These are phyloP conservation scores for Ariopsis seemanni DNA, from an alignment of 2,113 vertebrate species.

Conservation along the genomic window DNA sequence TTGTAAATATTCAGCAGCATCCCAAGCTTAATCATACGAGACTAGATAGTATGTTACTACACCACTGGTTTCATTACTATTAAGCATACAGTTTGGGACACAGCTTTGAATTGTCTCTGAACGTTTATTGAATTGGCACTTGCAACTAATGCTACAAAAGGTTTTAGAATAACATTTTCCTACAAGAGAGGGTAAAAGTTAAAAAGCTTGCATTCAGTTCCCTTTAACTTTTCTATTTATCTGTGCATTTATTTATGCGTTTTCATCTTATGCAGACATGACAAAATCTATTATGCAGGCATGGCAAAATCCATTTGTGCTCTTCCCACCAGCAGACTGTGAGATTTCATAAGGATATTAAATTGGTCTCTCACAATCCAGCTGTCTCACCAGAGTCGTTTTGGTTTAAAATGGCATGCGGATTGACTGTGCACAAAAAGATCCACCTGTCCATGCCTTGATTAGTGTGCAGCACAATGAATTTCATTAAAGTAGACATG, in stretches of 20 bases:
- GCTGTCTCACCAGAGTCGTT: not conserved
- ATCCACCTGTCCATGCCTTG: not conserved
- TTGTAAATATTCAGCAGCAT: not conserved
- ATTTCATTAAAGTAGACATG: not conserved
- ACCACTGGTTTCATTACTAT: not conserved
- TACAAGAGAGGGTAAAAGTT: not conserved
- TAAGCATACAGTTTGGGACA: not conserved
- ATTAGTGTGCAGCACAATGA: not conserved
- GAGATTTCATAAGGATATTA: constrained; percentile 10
- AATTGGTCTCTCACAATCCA: not conserved
- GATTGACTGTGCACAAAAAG: not conserved
- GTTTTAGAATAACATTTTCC: not conserved
- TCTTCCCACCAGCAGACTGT: not conserved
- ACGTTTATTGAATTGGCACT: not conserved
- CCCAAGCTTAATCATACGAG: not conserved
- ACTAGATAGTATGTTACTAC: not conserved
- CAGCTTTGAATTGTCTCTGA: not conserved
- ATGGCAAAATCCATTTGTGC: not conserved
- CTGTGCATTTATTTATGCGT: not conserved
- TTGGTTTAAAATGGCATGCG: not conserved
- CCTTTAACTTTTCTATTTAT: not conserved
- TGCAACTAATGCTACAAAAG: not conserved
- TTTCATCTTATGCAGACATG: not conserved
- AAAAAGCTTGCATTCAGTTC: not conserved
- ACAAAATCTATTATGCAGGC: no score